Conservation (phyloP, 2,113 vertebrate genomes). For the Atlantisia rogersi region DNA sequence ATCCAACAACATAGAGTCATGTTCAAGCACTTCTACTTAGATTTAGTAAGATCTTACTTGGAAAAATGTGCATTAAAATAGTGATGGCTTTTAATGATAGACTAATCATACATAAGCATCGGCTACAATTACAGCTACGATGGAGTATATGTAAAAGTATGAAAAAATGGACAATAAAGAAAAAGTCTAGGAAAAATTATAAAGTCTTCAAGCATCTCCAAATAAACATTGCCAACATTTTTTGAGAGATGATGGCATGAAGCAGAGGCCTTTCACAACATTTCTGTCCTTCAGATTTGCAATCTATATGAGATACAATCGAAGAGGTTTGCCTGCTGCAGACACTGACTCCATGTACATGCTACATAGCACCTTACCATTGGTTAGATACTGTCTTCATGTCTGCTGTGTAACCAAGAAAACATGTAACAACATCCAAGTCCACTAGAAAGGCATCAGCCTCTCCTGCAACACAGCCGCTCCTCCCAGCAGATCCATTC, state of each 20-base stretch:
- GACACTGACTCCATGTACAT: neutral
- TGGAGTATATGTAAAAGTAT: neutral
- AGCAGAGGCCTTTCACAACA: neutral
- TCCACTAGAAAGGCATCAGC: neutral
- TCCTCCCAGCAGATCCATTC: neutral
- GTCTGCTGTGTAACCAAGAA: neutral
- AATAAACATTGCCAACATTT: neutral
- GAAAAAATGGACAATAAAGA: neutral
- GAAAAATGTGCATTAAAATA: neutral
- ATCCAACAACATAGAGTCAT: neutral
- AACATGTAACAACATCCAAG: neutral
- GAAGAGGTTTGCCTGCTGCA: neutral
- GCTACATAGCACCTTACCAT: neutral
- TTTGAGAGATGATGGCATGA: neutral
- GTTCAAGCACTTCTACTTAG: neutral
- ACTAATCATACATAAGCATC: neutral
- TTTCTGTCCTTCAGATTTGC: neutral
- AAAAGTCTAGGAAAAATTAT: neutral
- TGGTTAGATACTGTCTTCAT: neutral
- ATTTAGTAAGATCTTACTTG: neutral
- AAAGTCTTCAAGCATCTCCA: neutral
- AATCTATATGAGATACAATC: neutral
- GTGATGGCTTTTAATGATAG: neutral
- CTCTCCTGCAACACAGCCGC: rapidly evolving
- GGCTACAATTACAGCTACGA: neutral